Evolutionary conservation across 2,113 vertebrate genomes (phyloP).

Genomic region (Chrysochloris asiatica): DNA sequence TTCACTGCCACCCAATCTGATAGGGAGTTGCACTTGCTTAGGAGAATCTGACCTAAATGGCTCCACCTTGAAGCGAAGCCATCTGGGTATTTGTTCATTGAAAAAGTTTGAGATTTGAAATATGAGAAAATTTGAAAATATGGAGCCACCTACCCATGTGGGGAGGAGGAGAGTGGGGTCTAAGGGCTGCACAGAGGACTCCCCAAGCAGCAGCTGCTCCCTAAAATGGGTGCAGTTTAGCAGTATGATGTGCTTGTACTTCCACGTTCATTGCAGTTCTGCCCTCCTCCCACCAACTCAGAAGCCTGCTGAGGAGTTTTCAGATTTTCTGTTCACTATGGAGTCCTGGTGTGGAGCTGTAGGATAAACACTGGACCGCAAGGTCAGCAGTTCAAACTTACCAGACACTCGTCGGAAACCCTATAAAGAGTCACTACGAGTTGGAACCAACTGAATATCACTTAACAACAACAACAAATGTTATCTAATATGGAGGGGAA

Average conservation of each 20-base stretch:
- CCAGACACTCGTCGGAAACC: too few species aligned
- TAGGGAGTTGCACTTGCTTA: background rate
- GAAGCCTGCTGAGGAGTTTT: background rate
- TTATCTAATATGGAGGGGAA: background rate
- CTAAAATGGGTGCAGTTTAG: background rate
- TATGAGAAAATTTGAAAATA: background rate
- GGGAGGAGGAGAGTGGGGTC: too few species aligned
- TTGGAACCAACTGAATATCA: too few species aligned
- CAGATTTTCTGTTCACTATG: background rate
- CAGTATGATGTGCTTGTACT: too few species aligned
- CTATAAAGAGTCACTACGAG: too few species aligned
- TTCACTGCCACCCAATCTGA: background rate
- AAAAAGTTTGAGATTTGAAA: background rate
- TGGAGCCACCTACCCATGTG: rapidly evolving
- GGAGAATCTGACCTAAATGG: background rate
- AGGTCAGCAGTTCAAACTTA: too few species aligned
- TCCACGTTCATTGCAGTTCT: background rate
- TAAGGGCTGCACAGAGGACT: background rate
- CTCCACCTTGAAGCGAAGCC: background rate
- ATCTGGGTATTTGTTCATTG: conserved; percentile 66
- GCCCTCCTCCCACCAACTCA: background rate
- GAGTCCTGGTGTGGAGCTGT: too few species aligned
- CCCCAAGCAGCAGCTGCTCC: background rate
- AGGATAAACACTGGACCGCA: too few species aligned
- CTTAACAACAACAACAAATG: too few species aligned